Base-by-base conservation (phyloP, 2,797 vertebrate genomes). In the Buceros bicornis region DNA sequence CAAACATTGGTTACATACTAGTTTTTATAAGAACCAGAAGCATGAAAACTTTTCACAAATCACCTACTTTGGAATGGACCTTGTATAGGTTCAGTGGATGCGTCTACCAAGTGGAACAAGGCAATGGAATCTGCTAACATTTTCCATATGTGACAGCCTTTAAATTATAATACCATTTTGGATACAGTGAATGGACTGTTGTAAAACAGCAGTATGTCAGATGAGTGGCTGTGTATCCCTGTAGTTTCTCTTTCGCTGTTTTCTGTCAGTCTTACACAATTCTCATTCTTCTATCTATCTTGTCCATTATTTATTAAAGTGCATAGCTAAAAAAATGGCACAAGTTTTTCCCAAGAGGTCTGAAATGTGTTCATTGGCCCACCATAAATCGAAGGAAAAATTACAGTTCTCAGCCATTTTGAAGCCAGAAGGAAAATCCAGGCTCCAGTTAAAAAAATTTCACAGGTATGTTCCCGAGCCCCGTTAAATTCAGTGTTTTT, bases 21-120 rank as follows among this genome's bases (percentile, higher is more conserved):
- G 56, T 70, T 94, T 93, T 95, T 94, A 94, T 90, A 91, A 76
- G 73, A 94, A 93, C 87, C 90, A 94, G 96, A 94, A 96, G 93
- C 85, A 95, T 73, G 87, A 94, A 96, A 76, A 82, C 83, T 66
- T 94, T 74, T 93, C 85, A 94, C 76, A 89, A 94, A 89, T 93
- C 93, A 94, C 93, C 94, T 96, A 53, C 91, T 82, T 95, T 66
- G 74, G 78, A 97, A 93, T 25, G 5, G 77, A 90, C 80, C 37
- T 82, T 80, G 90, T 77, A 56, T 64, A 95, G 91, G 87, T 95
- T 95, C 96, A 96, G 79, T 93, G 85, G 29, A 43, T 82, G 45
- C 5, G 19, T 94, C 89, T 94, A 94, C 87, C 79, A 83, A 96
- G 85, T 95, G 91, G 85, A 96, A 96, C 73, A 6, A 95, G 72